Evolutionary conservation across 2,888 invertebrate genomes (phyloP).

Genomic region (Caradrina kadenii): DNA sequence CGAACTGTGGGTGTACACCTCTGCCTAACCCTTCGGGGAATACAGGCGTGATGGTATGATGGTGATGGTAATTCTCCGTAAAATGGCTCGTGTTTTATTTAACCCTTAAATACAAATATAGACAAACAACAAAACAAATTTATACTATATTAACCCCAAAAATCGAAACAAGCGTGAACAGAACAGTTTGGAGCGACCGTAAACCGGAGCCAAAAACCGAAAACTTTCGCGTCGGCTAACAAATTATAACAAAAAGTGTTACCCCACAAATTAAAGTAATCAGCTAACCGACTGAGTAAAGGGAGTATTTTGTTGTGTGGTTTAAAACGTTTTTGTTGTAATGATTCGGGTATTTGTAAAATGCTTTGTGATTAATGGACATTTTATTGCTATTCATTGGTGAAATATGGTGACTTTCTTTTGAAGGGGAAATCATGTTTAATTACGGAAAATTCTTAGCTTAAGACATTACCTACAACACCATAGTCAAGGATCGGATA

Average conservation of each 20-base stretch:
- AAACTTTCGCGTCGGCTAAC: constrained; percentile 66
- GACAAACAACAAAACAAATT: neutral
- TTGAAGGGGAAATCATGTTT: too few species aligned
- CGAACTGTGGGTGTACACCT: too few species aligned
- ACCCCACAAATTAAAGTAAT: constrained; percentile 69
- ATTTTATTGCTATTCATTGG: too few species aligned
- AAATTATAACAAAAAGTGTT: constrained; percentile 71
- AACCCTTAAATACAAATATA: neutral
- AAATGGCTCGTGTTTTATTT: constrained; percentile 7
- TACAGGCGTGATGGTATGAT: too few species aligned
- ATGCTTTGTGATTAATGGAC: neutral
- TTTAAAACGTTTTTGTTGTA: constrained; percentile 56
- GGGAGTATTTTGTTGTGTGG: constrained; percentile 55
- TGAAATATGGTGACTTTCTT: too few species aligned
- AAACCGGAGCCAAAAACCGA: constrained; percentile 53
- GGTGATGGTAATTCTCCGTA: too few species aligned
- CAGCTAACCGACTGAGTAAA: constrained; percentile 58
- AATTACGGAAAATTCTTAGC: too few species aligned
- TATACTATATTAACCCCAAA: constrained; percentile 21
- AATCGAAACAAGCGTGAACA: constrained; percentile 29
- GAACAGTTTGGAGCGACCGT: constrained; percentile 21
- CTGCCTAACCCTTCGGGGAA: too few species aligned
- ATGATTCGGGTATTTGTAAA: constrained; percentile 38
- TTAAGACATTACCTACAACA: too few species aligned
- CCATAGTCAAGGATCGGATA: too few species aligned